Conservation (phyloP, 64 coral and sea anemone genomes). For the Orbicella faveolata region DNA sequence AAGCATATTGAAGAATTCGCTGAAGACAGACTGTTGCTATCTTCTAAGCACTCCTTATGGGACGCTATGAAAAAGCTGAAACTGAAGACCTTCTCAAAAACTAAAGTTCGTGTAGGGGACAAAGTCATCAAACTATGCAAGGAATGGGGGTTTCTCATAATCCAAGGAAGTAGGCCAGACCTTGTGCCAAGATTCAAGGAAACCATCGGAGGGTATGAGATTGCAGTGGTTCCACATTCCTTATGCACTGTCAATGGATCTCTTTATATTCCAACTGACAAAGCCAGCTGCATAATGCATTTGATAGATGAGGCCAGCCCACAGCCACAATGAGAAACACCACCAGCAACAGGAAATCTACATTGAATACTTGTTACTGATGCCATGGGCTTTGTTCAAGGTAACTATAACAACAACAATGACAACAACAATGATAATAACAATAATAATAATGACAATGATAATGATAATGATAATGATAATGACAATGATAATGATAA, state of each 20-base stretch:
- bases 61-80: too few relatives aligned
- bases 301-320: neutral
- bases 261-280: constrained; percentile 36
- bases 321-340: neutral
- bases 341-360: constrained; percentile 5
- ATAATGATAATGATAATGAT: too few relatives aligned
- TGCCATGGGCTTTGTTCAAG: constrained; percentile 20
- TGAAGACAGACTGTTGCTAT: neutral
- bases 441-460: too few relatives aligned
- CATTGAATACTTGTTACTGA: constrained; percentile 33
- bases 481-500: too few relatives aligned
- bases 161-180: constrained; percentile 43
- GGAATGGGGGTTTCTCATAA: constrained; percentile 46
- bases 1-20: constrained; percentile 39
- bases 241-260: constrained; percentile 22
- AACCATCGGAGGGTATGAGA: neutral
- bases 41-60: too few relatives aligned
- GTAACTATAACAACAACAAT: constrained; percentile 10
- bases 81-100: constrained; percentile 2
- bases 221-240: constrained; percentile 27
- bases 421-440: neutral
- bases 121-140: constrained; percentile 20
- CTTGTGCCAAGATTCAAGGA: constrained; percentile 32
- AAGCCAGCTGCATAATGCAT: constrained; percentile 20
- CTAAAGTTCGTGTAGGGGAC: constrained; percentile 13